Conservation (phyloP, 1,140 invertebrate genomes). For the Aphaenogaster floridana region DNA sequence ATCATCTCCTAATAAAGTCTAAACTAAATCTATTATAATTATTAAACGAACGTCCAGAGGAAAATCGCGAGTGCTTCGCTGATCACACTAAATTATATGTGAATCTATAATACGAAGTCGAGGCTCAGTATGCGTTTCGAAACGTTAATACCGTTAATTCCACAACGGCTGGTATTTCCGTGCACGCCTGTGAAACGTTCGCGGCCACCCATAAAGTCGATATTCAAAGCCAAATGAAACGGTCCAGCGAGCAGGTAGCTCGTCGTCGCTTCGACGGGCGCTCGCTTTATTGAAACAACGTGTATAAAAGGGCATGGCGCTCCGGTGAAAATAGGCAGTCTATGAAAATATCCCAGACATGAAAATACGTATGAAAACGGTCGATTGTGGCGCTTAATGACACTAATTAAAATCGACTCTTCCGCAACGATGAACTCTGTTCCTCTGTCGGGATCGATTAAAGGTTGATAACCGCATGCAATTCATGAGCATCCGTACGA, state of each 20-base stretch:
- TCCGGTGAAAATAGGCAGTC: slow-evolving; percentile 1
- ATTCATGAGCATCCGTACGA: neutral
- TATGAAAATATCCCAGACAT: slow-evolving; percentile 37
- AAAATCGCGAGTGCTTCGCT: neutral
- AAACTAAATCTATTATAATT: neutral
- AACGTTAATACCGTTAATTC: slow-evolving; percentile 52
- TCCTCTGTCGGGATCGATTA: slow-evolving; percentile 7
- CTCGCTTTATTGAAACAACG: slow-evolving; percentile 47
- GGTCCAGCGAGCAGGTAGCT: slow-evolving; percentile 35
- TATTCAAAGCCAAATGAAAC: slow-evolving; percentile 53
- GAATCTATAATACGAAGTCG: slow-evolving; percentile 13
- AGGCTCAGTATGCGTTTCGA: neutral
- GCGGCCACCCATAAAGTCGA: slow-evolving; percentile 42
- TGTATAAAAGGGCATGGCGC: slow-evolving; percentile 22
- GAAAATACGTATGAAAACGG: slow-evolving; percentile 32
- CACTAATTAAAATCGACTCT: slow-evolving; percentile 40
- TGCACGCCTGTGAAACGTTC: slow-evolving; percentile 29
- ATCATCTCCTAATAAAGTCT: neutral
- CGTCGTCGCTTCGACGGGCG: slow-evolving; percentile 2
- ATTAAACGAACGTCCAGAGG: neutral
- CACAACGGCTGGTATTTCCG: slow-evolving; percentile 25
- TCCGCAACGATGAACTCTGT: slow-evolving; percentile 10
- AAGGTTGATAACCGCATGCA: neutral
- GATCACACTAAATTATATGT: slow-evolving; percentile 34
- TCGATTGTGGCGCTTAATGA: slow-evolving; percentile 18